Conservation (phyloP, 2,888 invertebrate genomes). For the Macaria notata region DNA sequence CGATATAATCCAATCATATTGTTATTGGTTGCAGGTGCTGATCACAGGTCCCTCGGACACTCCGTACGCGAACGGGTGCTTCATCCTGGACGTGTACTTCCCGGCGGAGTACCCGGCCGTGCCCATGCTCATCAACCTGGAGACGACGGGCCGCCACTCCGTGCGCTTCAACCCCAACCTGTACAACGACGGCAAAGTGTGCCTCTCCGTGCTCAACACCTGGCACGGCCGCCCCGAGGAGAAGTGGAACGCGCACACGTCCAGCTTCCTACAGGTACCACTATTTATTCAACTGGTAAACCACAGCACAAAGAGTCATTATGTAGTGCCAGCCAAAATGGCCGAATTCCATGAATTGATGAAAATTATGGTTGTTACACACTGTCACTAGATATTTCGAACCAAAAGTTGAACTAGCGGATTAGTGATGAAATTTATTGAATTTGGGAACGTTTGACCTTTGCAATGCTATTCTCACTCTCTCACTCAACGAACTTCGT, state of each 20-base stretch:
- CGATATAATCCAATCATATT: too few relatives aligned
- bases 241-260: constrained; percentile 98
- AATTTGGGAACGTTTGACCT: too few relatives aligned
- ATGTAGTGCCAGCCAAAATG: too few relatives aligned
- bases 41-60: constrained; percentile 96
- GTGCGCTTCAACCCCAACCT: constrained; percentile 96
- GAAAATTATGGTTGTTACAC: too few relatives aligned
- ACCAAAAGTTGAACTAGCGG: too few relatives aligned
- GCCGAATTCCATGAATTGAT: too few relatives aligned
- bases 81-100: constrained; percentile 95
- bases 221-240: constrained; percentile 99
- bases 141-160: constrained; percentile 94
- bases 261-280: constrained; percentile 91
- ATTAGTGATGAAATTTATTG: too few relatives aligned
- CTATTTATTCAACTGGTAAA: background rate
- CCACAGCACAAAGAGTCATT: too few relatives aligned
- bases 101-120: constrained; percentile 91
- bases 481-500: too few relatives aligned
- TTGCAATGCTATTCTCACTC: too few relatives aligned
- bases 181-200: constrained; percentile 96
- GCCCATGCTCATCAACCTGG: constrained; percentile 95
- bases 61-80: constrained; percentile 95
- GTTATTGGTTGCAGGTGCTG: constrained; percentile 83
- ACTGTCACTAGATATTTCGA: too few relatives aligned
- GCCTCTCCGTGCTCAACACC: constrained; percentile 96